Conservation (phyloP, 2,888 invertebrate species). For the Macrosoma leucophasiata region DNA sequence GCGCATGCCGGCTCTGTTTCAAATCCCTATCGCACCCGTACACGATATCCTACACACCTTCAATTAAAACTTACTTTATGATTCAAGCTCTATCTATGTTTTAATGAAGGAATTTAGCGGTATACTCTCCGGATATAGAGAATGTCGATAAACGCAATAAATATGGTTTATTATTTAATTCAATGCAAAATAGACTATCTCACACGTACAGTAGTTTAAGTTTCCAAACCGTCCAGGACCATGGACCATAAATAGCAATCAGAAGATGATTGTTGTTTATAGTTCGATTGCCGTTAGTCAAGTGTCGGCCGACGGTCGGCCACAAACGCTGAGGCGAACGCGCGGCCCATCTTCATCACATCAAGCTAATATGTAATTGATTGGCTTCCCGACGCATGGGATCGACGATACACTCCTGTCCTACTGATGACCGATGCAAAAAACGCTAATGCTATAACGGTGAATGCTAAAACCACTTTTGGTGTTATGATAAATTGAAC, state of each 20-base stretch:
- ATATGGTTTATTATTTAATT: too few relatives aligned
- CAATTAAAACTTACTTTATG: conserved; percentile 62
- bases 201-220: too few relatives aligned
- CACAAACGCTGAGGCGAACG: conserved; percentile 50
- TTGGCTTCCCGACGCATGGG: conserved; percentile 60
- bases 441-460: conserved; percentile 71
- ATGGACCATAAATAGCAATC: conserved; percentile 45
- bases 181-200: too few relatives aligned
- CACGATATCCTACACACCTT: conserved; percentile 39
- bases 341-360: conserved; percentile 57
- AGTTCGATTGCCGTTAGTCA: conserved; percentile 39
- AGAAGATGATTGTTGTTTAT: conserved; percentile 47
- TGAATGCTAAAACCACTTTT: conserved; percentile 22
- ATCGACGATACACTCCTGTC: conserved; percentile 54
- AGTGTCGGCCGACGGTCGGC: conserved; percentile 37
- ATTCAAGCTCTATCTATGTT: too few relatives aligned
- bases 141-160: too few relatives aligned
- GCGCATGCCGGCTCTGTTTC: conserved; percentile 62
- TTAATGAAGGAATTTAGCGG: too few relatives aligned
- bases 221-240: too few relatives aligned
- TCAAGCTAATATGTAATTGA: conserved; percentile 74
- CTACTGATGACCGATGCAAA: conserved; percentile 64
- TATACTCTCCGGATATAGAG: too few relatives aligned
- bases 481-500: conserved; percentile 16
- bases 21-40: conserved; percentile 38